Base-by-base conservation (phyloP, 2,888 invertebrate species). In the Notodonta ziczac region DNA sequence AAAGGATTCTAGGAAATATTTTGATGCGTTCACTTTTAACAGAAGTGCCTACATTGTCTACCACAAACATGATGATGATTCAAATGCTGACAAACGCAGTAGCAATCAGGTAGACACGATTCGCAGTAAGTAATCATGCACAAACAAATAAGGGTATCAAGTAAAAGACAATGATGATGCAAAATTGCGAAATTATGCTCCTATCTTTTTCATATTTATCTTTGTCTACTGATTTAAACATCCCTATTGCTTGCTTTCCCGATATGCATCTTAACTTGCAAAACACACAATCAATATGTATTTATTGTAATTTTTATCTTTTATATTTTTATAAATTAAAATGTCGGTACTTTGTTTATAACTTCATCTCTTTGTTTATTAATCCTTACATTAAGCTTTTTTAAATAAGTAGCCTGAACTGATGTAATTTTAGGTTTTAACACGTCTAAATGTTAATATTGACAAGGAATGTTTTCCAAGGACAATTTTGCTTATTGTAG, bases 51-150 rank as follows among this genome's bases (percentile, higher is more conserved):
- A 42, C 8, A 42, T 42, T 42, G 14, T 48, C 48, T 48, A n/a
- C 4, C 8, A 50, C 50, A 50, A 48, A 48, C 48, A 51, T 24
- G 12, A 53, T 39, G 54, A 70, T 61, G 58, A 61, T 58, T 61
- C 58, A 63, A 65, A 8, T 48, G 62, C 70, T 66, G 62, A 70
- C 46, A 42, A 42, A 58, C 16, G 56, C 46, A 55, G 40, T 53
- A 57, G 51, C 58, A 48, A 66, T 72, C 70, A 61, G 57, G 58
- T 54, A 54, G 39, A 9, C n/a, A 14, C 39, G 12, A 24, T 63
- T 66, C 59, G 24, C 35, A 46, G 62, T 73, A 70, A 57, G 40
- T 35, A 62, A 52, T 44, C 59, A 32, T 59, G 52, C 61, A 48
- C 58, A 59, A 69, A 70, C 66, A 70, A 69, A n/a, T 8, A 5